phyloP scores from a whole-genome alignment of 2,797 vertebrate species.

The Acipenser ruthenus region DNA sequence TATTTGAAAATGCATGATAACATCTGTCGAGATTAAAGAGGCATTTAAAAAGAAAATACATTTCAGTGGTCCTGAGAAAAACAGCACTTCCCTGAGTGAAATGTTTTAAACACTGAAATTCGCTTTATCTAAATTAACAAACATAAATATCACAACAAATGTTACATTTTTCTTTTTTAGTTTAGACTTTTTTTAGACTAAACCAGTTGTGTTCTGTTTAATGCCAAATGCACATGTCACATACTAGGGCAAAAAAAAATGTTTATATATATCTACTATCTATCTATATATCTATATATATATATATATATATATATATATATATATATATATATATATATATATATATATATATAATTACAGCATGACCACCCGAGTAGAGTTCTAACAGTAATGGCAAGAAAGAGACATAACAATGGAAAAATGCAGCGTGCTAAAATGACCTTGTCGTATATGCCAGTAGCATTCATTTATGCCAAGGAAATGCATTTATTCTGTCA shows the following conservation, averaged over 20 bases:
- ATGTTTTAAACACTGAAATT: not conserved
- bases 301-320: not conserved
- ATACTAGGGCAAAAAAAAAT: not conserved
- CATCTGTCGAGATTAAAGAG: not conserved
- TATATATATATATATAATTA: not conserved
- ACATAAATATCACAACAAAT: not conserved
- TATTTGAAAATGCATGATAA: not conserved
- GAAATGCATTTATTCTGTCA: conserved; percentile 21
- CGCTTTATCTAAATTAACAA: not conserved
- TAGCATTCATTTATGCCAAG: conserved; percentile 28
- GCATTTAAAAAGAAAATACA: not conserved
- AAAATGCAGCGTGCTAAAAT: conserved; percentile 18
- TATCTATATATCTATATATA: too few relatives aligned
- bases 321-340: too few relatives aligned
- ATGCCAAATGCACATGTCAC: not conserved
- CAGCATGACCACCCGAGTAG: conserved; percentile 14
- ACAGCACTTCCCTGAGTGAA: not conserved
- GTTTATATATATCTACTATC: too few relatives aligned
- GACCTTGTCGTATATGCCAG: conserved; percentile 24
- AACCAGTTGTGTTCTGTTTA: not conserved
- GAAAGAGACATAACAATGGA: conserved; percentile 11
- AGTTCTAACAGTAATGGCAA: conserved; percentile 8
- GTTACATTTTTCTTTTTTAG: not conserved
- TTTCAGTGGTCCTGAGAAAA: not conserved
- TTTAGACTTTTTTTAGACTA: not conserved